phyloP scores from a whole-genome alignment of 2,113 vertebrate species.

The Ameiurus melas region DNA sequence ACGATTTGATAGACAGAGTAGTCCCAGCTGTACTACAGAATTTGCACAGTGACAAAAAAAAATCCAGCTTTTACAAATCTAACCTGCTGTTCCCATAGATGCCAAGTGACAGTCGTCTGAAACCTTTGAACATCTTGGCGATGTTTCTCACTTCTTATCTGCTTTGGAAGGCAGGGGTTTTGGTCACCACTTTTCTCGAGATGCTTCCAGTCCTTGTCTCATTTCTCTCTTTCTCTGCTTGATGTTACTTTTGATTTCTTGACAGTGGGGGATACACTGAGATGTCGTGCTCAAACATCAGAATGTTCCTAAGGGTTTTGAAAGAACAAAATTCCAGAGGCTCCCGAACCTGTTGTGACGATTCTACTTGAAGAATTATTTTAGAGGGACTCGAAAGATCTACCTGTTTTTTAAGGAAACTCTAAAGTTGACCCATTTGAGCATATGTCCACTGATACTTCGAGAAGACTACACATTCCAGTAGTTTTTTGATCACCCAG shows the following conservation, averaged over 20 bases:
- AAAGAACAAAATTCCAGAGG: slow-evolving; percentile 3
- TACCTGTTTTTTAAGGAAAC: slow-evolving; percentile 20
- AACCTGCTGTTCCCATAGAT: slow-evolving; percentile 34
- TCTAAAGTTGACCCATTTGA: slow-evolving; percentile 22
- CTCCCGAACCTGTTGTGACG: slow-evolving; percentile 17
- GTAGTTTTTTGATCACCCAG: neutral
- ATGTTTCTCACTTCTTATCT: slow-evolving; percentile 28
- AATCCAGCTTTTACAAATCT: slow-evolving; percentile 8
- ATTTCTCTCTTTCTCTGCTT: slow-evolving; percentile 33
- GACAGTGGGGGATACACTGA: slow-evolving; percentile 17
- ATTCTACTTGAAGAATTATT: slow-evolving; percentile 22
- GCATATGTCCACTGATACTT: neutral
- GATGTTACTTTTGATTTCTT: slow-evolving; percentile 40
- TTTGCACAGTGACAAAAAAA: slow-evolving; percentile 14
- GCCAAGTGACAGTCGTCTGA: slow-evolving; percentile 19
- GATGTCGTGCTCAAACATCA: slow-evolving; percentile 29
- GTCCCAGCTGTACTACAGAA: slow-evolving; percentile 3
- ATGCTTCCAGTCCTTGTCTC: slow-evolving; percentile 28
- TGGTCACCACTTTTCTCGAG: slow-evolving; percentile 40
- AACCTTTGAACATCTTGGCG: slow-evolving; percentile 26
- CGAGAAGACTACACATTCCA: neutral
- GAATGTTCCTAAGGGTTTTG: slow-evolving; percentile 16
- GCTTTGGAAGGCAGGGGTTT: slow-evolving; percentile 27
- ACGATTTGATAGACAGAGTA: neutral
- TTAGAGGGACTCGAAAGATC: slow-evolving; percentile 13